Conservation (phyloP, 2,888 invertebrate genomes). For the Meganola albula region DNA sequence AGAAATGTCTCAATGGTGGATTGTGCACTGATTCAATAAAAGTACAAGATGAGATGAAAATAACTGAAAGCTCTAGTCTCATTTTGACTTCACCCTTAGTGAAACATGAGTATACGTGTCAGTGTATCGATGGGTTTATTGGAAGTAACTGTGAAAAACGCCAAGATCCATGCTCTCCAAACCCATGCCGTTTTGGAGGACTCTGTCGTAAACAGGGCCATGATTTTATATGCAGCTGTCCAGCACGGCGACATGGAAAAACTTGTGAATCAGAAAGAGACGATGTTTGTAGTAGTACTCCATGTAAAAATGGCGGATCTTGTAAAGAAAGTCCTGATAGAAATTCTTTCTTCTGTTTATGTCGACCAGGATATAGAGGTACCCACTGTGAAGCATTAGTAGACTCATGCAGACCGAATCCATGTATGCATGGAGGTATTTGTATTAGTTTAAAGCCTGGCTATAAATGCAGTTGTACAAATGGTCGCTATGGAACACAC, state of each 20-base stretch:
- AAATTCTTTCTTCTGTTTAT: slow-evolving; percentile 93
- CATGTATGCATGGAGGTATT: slow-evolving; percentile 93
- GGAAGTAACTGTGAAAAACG: slow-evolving; percentile 89
- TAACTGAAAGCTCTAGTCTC: slow-evolving; percentile 87
- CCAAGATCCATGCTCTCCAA: slow-evolving; percentile 93
- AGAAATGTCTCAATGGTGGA: slow-evolving; percentile 88
- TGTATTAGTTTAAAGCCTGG: slow-evolving; percentile 93
- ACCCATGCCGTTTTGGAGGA: slow-evolving; percentile 91
- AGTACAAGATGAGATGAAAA: slow-evolving; percentile 83
- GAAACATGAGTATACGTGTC: slow-evolving; percentile 86
- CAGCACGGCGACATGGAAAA: slow-evolving; percentile 86
- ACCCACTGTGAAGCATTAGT: slow-evolving; percentile 92
- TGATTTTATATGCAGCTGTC: slow-evolving; percentile 90
- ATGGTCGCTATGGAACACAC: slow-evolving; percentile 92
- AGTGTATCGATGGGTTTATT: slow-evolving; percentile 90
- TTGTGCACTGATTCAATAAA: slow-evolving; percentile 84
- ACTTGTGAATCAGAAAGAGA: slow-evolving; percentile 90
- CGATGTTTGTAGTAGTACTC: slow-evolving; percentile 89
- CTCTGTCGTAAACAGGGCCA: slow-evolving; percentile 90
- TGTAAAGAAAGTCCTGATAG: slow-evolving; percentile 93
- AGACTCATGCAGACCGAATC: slow-evolving; percentile 94
- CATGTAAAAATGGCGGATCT: slow-evolving; percentile 94
- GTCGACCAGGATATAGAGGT: slow-evolving; percentile 93
- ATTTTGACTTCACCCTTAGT: slow-evolving; percentile 91
- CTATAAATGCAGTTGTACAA: slow-evolving; percentile 90